Conservation (phyloP, 2,797 vertebrate species). For the Coregonus suidteri region DNA sequence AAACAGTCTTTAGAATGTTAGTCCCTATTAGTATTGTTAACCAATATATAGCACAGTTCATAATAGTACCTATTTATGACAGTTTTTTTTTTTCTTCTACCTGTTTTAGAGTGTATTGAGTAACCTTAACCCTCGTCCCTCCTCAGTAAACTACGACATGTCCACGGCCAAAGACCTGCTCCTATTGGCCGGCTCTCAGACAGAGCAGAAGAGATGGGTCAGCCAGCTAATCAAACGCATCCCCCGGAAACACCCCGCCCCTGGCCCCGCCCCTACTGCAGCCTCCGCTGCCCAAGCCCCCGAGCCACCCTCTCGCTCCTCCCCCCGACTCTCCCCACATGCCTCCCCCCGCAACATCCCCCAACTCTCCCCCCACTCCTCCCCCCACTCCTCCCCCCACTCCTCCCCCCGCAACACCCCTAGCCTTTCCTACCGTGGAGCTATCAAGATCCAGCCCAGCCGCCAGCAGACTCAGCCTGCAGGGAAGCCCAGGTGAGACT, state of each 20-base stretch:
- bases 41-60: neutral
- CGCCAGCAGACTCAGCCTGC: constrained; percentile 78
- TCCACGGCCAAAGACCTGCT: constrained; percentile 95
- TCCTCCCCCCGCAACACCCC: constrained; percentile 53
- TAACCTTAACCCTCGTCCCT: neutral
- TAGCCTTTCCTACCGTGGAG: constrained; percentile 76
- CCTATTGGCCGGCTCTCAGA: constrained; percentile 86
- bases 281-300: constrained; percentile 5
- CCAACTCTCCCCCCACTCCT: constrained; percentile 42
- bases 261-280: constrained; percentile 60
- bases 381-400: constrained; percentile 32
- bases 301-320: constrained; percentile 22
- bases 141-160: constrained; percentile 91
- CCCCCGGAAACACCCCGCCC: constrained; percentile 86
- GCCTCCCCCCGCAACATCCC: constrained; percentile 62
- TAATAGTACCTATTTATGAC: neutral
- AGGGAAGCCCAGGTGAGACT: constrained; percentile 86
- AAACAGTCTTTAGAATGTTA: neutral
- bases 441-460: constrained; percentile 85
- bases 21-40: neutral
- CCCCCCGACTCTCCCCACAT: constrained; percentile 60
- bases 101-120: neutral
- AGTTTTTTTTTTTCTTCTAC: neutral
- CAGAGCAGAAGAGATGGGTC: constrained; percentile 96
- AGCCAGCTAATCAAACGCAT: constrained; percentile 92